Evolutionary conservation across 2,113 vertebrate species (phyloP).

Genomic region (Alethe diademata): DNA sequence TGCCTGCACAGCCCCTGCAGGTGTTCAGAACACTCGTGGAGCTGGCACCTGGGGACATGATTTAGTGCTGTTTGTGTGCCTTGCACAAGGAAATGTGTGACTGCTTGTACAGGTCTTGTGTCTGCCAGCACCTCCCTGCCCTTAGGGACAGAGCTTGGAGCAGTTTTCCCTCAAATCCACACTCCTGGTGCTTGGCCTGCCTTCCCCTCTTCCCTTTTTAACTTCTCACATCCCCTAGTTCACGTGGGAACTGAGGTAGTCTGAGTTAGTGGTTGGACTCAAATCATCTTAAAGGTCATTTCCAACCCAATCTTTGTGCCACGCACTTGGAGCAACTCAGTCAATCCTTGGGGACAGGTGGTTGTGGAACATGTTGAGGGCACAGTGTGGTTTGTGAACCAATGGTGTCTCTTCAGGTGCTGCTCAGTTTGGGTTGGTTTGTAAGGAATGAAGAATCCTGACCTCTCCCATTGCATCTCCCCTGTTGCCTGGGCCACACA

Average conservation of each 20-base stretch:
- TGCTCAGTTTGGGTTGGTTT: not conserved
- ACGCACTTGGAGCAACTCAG: not conserved
- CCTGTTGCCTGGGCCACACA: not conserved
- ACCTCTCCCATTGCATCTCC: not conserved
- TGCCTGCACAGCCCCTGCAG: not conserved
- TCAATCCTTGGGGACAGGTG: not conserved
- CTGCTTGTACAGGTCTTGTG: not conserved
- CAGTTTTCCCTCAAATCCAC: not conserved
- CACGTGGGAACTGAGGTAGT: not conserved
- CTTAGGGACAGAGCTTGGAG: not conserved
- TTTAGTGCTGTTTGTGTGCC: not conserved
- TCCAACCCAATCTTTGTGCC: not conserved
- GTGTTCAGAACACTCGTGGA: fast-evolving
- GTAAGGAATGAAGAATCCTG: not conserved
- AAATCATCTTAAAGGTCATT: not conserved
- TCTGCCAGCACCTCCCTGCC: not conserved
- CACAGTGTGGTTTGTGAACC: not conserved
- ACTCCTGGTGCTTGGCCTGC: not conserved
- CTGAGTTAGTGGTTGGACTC: not conserved
- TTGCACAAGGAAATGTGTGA: not conserved
- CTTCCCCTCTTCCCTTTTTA: not conserved
- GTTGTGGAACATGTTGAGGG: not conserved
- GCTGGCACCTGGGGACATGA: fast-evolving
- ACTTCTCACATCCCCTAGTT: not conserved
- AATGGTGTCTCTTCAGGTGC: not conserved